phyloP scores from a whole-genome alignment of 2,888 invertebrate genomes.

The Chloroclysta siterata region DNA sequence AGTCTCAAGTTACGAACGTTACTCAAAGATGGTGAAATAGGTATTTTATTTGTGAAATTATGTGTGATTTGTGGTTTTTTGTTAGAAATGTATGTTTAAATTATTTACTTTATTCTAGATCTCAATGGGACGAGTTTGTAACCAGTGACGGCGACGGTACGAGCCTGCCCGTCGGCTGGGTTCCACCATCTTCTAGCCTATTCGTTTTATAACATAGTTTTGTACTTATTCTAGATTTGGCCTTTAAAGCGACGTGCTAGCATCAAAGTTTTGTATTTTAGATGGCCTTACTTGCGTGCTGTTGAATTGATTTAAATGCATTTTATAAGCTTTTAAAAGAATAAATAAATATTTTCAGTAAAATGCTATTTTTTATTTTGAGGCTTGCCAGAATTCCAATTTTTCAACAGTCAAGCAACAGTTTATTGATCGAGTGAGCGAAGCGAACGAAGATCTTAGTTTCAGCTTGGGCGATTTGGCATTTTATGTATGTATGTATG shows the following conservation, averaged over 20 bases:
- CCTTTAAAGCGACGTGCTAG: constrained; percentile 29
- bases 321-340: constrained; percentile 34
- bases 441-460: no score
- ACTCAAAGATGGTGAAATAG: no score
- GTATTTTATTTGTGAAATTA: no score
- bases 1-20: no score
- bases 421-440: no score
- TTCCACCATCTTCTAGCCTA: constrained; percentile 73
- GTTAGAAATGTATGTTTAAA: no score
- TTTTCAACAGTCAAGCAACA: no score
- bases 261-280: constrained; percentile 4
- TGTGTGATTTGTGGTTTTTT: no score
- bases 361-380: background rate
- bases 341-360: constrained; percentile 34
- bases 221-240: constrained; percentile 23
- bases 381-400: background rate
- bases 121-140: constrained; percentile 76
- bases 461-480: no score
- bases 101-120: constrained; percentile 66
- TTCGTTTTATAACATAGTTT: background rate
- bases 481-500: no score
- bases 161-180: constrained; percentile 89
- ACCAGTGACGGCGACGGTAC: constrained; percentile 83
- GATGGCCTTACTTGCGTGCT: constrained; percentile 36
- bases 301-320: constrained; percentile 28